Conservation (phyloP, 2,888 invertebrate genomes). For the Ormyrus nitidulus region DNA sequence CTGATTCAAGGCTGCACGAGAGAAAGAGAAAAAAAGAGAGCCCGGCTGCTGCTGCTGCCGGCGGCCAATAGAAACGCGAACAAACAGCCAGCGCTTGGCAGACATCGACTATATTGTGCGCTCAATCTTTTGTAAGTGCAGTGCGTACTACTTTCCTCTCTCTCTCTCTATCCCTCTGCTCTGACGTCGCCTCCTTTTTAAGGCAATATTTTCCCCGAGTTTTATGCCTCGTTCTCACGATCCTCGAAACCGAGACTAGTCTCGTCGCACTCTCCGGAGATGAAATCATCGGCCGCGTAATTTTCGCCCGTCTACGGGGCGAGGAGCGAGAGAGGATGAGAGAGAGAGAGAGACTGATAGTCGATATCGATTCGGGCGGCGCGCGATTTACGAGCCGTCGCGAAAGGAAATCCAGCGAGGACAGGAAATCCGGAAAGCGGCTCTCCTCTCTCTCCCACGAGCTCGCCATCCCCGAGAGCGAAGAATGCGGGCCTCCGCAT, state of each 20-base stretch:
- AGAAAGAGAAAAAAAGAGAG: slow-evolving; percentile 2
- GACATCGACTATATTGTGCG: slow-evolving; percentile 45
- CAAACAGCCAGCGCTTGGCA: slow-evolving; percentile 25
- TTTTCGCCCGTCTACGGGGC: too few species aligned
- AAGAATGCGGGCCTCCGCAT: neutral
- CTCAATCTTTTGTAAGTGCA: slow-evolving; percentile 39
- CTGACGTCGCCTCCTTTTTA: neutral
- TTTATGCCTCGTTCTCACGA: neutral
- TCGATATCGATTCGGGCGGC: slow-evolving; percentile 21
- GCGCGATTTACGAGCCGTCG: slow-evolving; percentile 22
- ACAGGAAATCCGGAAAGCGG: slow-evolving; percentile 33
- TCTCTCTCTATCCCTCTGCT: neutral
- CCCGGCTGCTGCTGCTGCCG: neutral
- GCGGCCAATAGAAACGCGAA: slow-evolving; percentile 48
- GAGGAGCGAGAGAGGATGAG: too few species aligned
- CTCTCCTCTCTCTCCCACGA: neutral
- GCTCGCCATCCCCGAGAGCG: neutral
- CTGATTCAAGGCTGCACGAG: slow-evolving; percentile 42
- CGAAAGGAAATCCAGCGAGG: neutral
- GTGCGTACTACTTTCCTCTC: slow-evolving; percentile 1
- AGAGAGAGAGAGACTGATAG: neutral
- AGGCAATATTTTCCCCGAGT: slow-evolving; percentile 24
- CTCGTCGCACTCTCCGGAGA: slow-evolving; percentile 4
- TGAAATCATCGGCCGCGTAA: slow-evolving; percentile 12
- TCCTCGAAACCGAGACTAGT: neutral